These are phyloP conservation scores for Threskiornis aethiopicus DNA, from an alignment of 2,797 vertebrate genomes.

Conservation along the genomic window DNA sequence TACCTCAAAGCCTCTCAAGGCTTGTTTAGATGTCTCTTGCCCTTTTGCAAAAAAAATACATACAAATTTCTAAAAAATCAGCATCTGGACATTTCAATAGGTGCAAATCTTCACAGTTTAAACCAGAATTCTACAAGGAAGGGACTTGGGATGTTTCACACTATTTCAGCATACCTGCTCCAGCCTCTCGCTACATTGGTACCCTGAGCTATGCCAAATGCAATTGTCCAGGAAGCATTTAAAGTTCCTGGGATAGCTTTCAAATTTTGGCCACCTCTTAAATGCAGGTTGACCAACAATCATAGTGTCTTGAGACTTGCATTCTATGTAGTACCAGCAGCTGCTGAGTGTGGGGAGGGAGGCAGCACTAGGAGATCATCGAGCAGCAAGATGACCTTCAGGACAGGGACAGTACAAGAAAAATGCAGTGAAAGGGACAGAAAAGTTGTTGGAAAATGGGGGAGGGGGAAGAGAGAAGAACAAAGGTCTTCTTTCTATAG, in stretches of 20 bases:
- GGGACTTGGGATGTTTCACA: not conserved
- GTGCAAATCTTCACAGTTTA: not conserved
- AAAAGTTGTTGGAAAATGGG: not conserved
- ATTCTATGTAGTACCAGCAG: not conserved
- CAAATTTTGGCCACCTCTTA: not conserved
- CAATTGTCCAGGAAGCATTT: not conserved
- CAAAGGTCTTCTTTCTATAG: not conserved
- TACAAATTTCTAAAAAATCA: not conserved
- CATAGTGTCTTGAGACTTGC: not conserved
- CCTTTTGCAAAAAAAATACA: not conserved
- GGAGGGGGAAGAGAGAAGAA: not conserved
- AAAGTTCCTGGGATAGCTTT: not conserved
- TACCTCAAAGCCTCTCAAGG: not conserved
- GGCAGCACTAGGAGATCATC: not conserved
- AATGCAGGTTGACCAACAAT: not conserved
- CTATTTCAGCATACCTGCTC: not conserved
- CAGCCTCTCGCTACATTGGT: not conserved
- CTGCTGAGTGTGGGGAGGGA: not conserved
- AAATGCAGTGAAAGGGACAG: not conserved
- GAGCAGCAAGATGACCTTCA: not conserved
- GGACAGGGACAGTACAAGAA: not conserved
- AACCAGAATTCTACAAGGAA: not conserved
- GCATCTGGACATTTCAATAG: not conserved
- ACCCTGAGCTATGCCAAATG: not conserved
- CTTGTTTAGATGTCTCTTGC: not conserved